Evolutionary conservation across 2,113 vertebrate species (phyloP).

Genomic region (Ondatra zibethicus): DNA sequence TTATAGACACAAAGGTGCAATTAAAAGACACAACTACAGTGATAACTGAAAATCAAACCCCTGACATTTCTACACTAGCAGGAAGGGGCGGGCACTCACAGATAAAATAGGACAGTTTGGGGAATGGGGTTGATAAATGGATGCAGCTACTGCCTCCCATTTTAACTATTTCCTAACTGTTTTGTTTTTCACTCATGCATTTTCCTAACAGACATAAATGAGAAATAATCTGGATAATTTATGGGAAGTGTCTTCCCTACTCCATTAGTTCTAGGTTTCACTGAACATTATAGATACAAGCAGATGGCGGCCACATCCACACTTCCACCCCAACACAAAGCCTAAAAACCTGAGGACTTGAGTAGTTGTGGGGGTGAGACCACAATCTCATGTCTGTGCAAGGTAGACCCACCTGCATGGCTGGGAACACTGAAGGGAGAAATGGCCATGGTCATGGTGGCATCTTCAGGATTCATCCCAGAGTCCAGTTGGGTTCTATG

Average conservation of each 20-base stretch:
- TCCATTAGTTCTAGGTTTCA: neutral
- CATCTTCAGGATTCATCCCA: neutral
- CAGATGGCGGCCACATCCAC: too few relatives aligned
- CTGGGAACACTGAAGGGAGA: neutral
- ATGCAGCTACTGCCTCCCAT: too few relatives aligned
- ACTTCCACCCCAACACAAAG: neutral
- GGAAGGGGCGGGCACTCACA: neutral
- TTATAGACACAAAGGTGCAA: neutral
- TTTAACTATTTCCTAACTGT: neutral
- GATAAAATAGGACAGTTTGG: neutral
- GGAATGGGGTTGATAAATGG: neutral
- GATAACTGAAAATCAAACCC: neutral
- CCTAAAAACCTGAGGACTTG: neutral
- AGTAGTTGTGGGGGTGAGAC: neutral
- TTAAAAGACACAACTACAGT: neutral
- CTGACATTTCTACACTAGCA: neutral
- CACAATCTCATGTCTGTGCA: neutral
- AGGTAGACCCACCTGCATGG: constrained; percentile 21
- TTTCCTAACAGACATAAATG: neutral
- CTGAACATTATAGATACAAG: neutral
- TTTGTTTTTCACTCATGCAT: neutral
- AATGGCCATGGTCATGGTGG: neutral
- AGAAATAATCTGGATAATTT: neutral
- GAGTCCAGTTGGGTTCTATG: neutral
- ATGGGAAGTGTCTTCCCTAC: neutral